Percentiles rank a stretch among this genome's conserved stretches.
phyloP scores from a whole-genome alignment of 2,888 invertebrate species.

The Lydus trimaculatus region DNA sequence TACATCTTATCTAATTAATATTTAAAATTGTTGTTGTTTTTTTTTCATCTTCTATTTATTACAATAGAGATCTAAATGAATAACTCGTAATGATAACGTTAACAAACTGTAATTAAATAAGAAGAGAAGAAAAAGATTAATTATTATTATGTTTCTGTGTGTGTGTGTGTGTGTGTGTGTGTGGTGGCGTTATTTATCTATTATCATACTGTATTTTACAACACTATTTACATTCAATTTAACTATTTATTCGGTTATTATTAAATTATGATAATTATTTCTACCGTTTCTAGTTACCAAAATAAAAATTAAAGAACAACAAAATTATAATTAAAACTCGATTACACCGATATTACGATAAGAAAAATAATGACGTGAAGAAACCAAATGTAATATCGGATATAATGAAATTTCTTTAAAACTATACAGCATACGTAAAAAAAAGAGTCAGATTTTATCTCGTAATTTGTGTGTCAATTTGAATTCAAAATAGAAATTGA shows the following conservation, averaged over 20 bases:
- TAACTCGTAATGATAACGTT: background rate
- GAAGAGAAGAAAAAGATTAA: background rate
- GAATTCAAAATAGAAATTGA: no score
- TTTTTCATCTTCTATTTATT: no score
- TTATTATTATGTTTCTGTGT: no score
- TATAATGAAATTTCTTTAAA: background rate
- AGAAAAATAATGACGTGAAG: background rate
- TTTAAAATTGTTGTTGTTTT: no score
- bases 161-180: no score
- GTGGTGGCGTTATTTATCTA: background rate
- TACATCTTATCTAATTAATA: conserved; percentile 5
- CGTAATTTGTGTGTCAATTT: no score
- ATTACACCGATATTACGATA: background rate
- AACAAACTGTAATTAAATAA: conserved; percentile 6
- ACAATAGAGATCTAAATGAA: conserved; percentile 4
- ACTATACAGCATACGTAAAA: no score
- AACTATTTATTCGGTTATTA: background rate
- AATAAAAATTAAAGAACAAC: background rate
- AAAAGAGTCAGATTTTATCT: no score
- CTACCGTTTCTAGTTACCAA: background rate
- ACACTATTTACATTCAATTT: conserved; percentile 4
- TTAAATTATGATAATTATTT: conserved; percentile 1
- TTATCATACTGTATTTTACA: background rate
- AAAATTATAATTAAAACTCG: background rate
- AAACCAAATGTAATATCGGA: background rate